These are phyloP conservation scores for Chloroceryle amazona DNA, from an alignment of 2,797 vertebrate genomes.

Conservation along the genomic window DNA sequence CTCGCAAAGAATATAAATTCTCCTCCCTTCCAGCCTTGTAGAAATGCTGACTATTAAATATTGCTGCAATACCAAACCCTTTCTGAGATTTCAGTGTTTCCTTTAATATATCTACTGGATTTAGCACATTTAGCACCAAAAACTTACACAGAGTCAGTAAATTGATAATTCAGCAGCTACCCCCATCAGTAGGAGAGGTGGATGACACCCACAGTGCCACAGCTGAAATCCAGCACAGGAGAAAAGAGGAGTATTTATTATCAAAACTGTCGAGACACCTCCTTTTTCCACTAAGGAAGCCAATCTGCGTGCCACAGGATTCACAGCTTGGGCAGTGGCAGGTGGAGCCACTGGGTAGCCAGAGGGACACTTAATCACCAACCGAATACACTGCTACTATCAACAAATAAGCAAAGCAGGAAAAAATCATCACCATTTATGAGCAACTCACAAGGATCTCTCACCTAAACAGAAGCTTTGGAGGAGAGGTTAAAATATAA, in stretches of 20 bases:
- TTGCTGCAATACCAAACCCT: background rate
- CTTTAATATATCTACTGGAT: background rate
- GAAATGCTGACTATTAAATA: background rate
- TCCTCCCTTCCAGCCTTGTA: background rate
- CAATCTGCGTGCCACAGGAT: background rate
- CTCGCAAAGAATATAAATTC: background rate
- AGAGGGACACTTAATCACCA: background rate
- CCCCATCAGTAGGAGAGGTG: fast-evolving
- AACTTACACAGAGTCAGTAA: background rate
- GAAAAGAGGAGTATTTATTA: background rate
- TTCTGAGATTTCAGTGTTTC: background rate
- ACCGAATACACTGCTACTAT: fast-evolving
- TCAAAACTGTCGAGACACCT: background rate
- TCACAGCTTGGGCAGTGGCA: fast-evolving
- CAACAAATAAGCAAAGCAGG: background rate
- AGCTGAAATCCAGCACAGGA: background rate
- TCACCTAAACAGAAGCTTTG: background rate
- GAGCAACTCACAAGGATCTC: background rate
- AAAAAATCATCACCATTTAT: background rate
- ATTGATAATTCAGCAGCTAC: background rate
- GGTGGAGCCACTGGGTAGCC: background rate
- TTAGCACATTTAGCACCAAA: background rate
- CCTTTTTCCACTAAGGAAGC: background rate
- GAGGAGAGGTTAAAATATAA: background rate
- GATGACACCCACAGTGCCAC: background rate